Percentiles rank a stretch among this genome's conserved stretches.
These are phyloP conservation scores for Eumacrocentrus americanus DNA, from an alignment of 2,888 invertebrate species.

Conservation along the genomic window DNA sequence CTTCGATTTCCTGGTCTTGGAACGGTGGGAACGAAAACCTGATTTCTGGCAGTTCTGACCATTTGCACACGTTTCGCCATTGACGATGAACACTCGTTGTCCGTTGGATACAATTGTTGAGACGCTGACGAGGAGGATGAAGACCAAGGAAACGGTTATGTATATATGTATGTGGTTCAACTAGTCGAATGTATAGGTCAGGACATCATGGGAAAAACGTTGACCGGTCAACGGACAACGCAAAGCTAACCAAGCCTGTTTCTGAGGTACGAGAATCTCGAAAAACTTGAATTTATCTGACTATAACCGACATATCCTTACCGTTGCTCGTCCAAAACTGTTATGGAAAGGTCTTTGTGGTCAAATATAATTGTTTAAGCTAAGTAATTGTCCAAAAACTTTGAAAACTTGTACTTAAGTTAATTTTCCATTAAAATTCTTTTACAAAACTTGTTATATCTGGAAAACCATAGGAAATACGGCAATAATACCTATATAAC, in stretches of 20 bases:
- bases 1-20: conserved; percentile 21
- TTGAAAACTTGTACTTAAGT: background rate
- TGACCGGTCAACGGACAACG: conserved; percentile 6
- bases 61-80: conserved; percentile 8
- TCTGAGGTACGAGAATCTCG: background rate
- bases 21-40: conserved; percentile 61
- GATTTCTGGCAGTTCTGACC: conserved; percentile 51
- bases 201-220: conserved; percentile 8
- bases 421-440: too few species aligned
- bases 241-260: background rate
- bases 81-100: conserved; percentile 1
- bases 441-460: too few species aligned
- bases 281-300: conserved; percentile 6
- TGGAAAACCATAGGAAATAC: too few species aligned
- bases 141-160: background rate
- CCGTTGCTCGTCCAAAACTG: background rate
- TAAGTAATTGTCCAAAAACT: background rate
- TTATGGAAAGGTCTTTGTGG: background rate
- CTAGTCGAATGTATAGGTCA: conserved; percentile 7
- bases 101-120: conserved; percentile 16
- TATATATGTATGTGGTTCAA: background rate
- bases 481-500: too few species aligned
- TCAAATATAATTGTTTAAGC: background rate
- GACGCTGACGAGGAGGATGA: background rate
- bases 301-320: conserved; percentile 1